Evolutionary conservation across 2,797 vertebrate genomes (phyloP).

Genomic region (Lacerta agilis): DNA sequence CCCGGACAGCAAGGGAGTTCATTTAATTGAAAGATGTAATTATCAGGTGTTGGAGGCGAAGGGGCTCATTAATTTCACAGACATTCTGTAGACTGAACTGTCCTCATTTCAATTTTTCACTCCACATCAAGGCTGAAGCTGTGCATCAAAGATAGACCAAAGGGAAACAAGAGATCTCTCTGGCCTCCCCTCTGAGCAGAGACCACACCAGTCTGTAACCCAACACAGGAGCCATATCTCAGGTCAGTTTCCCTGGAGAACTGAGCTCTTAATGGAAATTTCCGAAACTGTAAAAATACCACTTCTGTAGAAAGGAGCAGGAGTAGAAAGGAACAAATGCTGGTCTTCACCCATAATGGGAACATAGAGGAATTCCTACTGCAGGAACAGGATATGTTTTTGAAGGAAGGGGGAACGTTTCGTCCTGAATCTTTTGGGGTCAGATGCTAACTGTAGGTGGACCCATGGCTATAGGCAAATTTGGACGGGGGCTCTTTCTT

Average conservation of each 20-base stretch:
- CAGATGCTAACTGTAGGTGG: too few species aligned
- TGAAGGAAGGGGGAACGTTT: too few species aligned
- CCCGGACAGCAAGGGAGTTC: conserved; percentile 74
- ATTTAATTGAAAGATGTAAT: conserved; percentile 84
- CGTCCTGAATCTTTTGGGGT: too few species aligned
- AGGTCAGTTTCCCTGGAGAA: not conserved
- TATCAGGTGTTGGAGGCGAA: conserved; percentile 81
- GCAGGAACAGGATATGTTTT: too few species aligned
- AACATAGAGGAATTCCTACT: too few species aligned
- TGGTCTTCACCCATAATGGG: too few species aligned
- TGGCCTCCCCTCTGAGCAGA: not conserved
- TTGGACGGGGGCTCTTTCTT: too few species aligned
- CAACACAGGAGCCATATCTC: not conserved
- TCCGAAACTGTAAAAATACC: not conserved
- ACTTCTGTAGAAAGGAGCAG: not conserved
- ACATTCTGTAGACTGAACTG: conserved; percentile 77
- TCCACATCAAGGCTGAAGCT: conserved; percentile 56
- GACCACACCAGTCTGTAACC: not conserved
- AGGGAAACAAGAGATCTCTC: conserved; percentile 11
- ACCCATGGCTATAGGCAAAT: too few species aligned
- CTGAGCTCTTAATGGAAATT: not conserved
- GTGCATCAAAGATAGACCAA: not conserved
- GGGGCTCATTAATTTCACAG: conserved; percentile 80
- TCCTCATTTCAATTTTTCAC: conserved; percentile 77
- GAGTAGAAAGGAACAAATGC: not conserved